Conservation (phyloP, 2,888 invertebrate species). For the Lepas anatifera region DNA sequence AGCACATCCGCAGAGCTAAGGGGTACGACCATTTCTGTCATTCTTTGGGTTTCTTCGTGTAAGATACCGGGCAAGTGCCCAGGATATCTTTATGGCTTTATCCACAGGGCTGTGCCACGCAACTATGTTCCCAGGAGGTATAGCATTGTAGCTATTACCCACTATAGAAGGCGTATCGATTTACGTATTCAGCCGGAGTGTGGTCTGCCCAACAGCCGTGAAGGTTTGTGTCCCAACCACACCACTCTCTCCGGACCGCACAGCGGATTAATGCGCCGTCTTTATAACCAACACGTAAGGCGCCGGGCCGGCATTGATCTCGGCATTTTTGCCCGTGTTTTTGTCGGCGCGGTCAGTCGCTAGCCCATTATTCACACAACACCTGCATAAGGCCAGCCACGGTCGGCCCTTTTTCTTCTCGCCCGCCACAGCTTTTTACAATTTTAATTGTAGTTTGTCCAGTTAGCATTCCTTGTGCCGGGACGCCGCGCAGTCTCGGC, state of each 20-base stretch:
- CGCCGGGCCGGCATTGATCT: background rate
- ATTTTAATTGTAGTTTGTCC: conserved; percentile 10
- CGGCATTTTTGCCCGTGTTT: background rate
- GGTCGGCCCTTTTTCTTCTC: conserved; percentile 8
- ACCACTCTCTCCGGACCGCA: background rate
- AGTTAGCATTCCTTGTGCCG: background rate
- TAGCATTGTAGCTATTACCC: too few relatives aligned
- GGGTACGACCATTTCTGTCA: too few relatives aligned
- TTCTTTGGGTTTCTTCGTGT: too few relatives aligned
- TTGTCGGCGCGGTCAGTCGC: background rate
- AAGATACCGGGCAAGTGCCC: too few relatives aligned
- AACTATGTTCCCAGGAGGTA: too few relatives aligned
- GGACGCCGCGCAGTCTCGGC: conserved; percentile 6
- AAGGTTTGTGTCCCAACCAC: background rate
- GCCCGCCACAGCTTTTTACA: conserved; percentile 11
- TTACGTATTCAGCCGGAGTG: too few relatives aligned
- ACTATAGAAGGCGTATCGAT: too few relatives aligned
- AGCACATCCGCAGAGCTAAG: too few relatives aligned
- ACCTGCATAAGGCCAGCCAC: background rate
- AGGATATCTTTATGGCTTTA: too few relatives aligned
- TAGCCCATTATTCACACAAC: conserved; percentile 10
- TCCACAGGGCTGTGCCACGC: too few relatives aligned
- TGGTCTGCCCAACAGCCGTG: too few relatives aligned
- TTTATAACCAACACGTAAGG: conserved; percentile 11
- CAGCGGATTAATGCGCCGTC: conserved; percentile 1